These are phyloP conservation scores for Entomyzon cyanotis DNA, from an alignment of 2,113 vertebrate species.

Conservation along the genomic window DNA sequence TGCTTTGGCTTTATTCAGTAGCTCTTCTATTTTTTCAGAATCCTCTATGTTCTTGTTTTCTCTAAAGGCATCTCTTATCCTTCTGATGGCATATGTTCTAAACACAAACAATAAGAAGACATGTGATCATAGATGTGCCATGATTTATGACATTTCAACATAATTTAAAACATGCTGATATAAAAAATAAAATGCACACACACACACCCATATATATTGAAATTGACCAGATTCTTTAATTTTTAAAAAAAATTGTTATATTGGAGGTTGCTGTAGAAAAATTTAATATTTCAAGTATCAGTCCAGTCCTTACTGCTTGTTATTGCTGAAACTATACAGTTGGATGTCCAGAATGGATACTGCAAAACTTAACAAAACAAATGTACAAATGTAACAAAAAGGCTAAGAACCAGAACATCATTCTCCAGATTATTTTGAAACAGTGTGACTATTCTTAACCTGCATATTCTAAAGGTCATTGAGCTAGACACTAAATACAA, in stretches of 20 bases:
- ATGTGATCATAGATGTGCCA: background rate
- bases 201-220: background rate
- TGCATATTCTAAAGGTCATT: background rate
- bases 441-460: background rate
- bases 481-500: background rate
- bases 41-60: constrained; percentile 84
- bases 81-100: constrained; percentile 89
- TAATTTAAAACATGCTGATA: background rate
- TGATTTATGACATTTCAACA: background rate
- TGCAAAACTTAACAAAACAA: background rate
- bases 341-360: background rate
- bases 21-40: constrained; percentile 77
- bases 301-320: background rate
- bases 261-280: background rate
- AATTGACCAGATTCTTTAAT: background rate
- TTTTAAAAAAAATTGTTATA: background rate
- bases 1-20: constrained; percentile 81
- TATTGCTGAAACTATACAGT: background rate
- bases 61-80: constrained; percentile 92
- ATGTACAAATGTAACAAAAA: background rate
- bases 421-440: background rate
- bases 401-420: background rate
- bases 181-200: background rate
- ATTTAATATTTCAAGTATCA: background rate
- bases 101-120: constrained; percentile 5